Conservation (phyloP, 2,888 invertebrate species). For the Cactoblastis cactorum region DNA sequence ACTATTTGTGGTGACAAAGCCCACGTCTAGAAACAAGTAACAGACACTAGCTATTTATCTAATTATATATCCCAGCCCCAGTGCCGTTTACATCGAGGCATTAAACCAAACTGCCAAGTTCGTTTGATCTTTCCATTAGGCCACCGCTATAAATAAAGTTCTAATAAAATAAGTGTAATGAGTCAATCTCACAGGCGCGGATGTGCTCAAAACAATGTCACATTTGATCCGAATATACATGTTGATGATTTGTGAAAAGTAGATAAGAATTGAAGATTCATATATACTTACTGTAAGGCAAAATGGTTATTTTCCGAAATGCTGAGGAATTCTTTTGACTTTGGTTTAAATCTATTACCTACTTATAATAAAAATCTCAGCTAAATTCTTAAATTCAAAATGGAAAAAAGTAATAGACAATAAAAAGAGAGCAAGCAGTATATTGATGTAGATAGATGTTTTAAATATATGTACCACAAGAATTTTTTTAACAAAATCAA, state of each 20-base stretch:
- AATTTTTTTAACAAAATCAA: too few species aligned
- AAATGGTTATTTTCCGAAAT: too few species aligned
- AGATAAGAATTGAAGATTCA: too few species aligned
- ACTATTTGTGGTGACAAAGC: slow-evolving; percentile 49
- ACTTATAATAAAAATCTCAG: too few species aligned
- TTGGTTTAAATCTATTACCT: too few species aligned
- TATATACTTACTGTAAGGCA: too few species aligned
- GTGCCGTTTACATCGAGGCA: slow-evolving; percentile 71
- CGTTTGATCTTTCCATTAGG: slow-evolving; percentile 79
- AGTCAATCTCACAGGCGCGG: slow-evolving; percentile 49
- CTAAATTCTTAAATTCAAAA: too few species aligned
- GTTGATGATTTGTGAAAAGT: slow-evolving; percentile 20
- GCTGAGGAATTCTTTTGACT: too few species aligned
- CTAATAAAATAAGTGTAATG: slow-evolving; percentile 62
- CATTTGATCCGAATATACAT: slow-evolving; percentile 11
- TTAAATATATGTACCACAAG: too few species aligned
- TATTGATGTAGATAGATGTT: too few species aligned
- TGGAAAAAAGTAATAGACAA: too few species aligned
- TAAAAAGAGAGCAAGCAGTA: too few species aligned
- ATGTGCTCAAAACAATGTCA: slow-evolving; percentile 47
- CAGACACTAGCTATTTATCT: slow-evolving; percentile 61
- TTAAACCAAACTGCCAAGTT: slow-evolving; percentile 73
- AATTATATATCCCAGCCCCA: slow-evolving; percentile 70
- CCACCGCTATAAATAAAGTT: slow-evolving; percentile 66
- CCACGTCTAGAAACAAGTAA: slow-evolving; percentile 57